Percentiles rank a stretch among this genome's conserved stretches.
phyloP scores from a whole-genome alignment of 2,113 vertebrate species.

The Origma solitaria region DNA sequence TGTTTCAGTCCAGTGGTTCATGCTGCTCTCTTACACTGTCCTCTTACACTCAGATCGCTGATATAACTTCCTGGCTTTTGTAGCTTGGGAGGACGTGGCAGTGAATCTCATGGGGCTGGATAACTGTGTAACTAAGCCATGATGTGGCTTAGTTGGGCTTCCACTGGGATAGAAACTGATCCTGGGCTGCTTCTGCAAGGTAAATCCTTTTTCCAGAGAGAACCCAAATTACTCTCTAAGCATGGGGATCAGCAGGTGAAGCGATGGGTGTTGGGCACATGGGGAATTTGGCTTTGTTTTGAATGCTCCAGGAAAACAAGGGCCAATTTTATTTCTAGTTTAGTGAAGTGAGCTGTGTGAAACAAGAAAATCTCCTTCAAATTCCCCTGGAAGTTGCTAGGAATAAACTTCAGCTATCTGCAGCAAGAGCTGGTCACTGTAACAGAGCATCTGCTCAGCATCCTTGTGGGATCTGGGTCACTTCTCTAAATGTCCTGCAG shows the following conservation, averaged over 20 bases:
- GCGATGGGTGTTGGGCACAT: neutral
- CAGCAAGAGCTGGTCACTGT: neutral
- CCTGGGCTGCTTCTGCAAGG: neutral
- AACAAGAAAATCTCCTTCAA: neutral
- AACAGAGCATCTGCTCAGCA: neutral
- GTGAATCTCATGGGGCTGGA: neutral
- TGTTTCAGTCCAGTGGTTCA: neutral
- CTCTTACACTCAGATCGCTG: neutral
- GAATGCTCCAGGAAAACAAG: neutral
- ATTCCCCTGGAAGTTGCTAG: neutral
- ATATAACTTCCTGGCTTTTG: neutral
- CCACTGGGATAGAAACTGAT: neutral
- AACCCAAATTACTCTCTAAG: neutral
- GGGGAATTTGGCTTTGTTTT: neutral
- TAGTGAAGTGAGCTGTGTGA: neutral
- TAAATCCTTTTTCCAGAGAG: neutral
- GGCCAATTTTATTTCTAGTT: neutral
- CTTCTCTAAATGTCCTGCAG: neutral
- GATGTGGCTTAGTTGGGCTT: neutral
- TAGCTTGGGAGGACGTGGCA: neutral
- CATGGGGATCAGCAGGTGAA: neutral
- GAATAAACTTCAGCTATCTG: neutral
- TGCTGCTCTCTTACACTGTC: neutral
- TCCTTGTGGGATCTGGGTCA: neutral
- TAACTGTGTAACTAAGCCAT: neutral